Percentiles rank a stretch among this genome's conserved stretches.
Evolutionary conservation across 2,797 vertebrate genomes (phyloP).

Genomic region (Rhodeus uyekii): DNA sequence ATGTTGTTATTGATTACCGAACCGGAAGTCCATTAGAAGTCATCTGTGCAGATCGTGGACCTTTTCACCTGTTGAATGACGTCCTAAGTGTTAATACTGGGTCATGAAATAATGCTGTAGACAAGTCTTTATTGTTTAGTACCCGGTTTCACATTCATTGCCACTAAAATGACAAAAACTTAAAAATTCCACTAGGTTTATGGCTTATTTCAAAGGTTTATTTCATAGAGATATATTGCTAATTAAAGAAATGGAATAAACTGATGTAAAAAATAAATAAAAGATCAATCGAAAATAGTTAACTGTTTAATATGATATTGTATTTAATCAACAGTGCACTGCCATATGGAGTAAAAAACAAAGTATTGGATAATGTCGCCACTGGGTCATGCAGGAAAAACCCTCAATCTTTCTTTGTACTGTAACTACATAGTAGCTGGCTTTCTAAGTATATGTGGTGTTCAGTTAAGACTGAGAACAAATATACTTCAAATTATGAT

Average conservation of each 20-base stretch:
- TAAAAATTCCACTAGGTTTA: neutral
- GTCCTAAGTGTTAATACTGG: constrained; percentile 13
- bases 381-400: constrained; percentile 57
- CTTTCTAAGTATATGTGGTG: constrained; percentile 71
- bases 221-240: neutral
- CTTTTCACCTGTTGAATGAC: constrained; percentile 29
- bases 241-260: neutral
- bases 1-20: neutral
- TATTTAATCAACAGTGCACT: constrained; percentile 40
- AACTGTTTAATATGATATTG: constrained; percentile 41
- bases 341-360: constrained; percentile 56
- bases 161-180: neutral
- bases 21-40: constrained; percentile 24
- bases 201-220: neutral
- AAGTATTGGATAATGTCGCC: constrained; percentile 64
- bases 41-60: constrained; percentile 33
- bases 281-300: constrained; percentile 21
- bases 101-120: constrained; percentile 1
- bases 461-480: constrained; percentile 51
- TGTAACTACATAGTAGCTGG: constrained; percentile 83
- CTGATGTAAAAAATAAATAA: neutral
- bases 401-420: constrained; percentile 66
- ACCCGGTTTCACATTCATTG: neutral
- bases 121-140: constrained; percentile 1
- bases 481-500: constrained; percentile 51